Evolutionary conservation across 2,797 vertebrate genomes (phyloP).

Genomic region (Gallinago nigripennis): DNA sequence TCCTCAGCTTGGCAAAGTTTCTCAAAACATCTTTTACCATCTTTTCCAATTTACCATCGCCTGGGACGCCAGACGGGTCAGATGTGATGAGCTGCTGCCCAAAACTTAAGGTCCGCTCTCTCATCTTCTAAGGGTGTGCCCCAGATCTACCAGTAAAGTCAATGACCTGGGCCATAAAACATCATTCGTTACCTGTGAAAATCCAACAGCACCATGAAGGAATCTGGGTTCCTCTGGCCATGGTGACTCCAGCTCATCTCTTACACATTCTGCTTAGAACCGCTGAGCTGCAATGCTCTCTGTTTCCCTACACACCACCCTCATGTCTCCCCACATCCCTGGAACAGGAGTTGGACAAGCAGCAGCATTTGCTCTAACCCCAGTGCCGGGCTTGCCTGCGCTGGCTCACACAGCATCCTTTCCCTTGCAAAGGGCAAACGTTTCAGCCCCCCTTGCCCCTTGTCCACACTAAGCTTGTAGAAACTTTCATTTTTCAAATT

Average conservation of each 20-base stretch:
- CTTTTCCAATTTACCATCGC: background rate
- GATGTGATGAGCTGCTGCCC: background rate
- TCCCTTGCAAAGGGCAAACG: background rate
- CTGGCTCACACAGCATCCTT: background rate
- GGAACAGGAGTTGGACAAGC: background rate
- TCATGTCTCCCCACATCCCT: background rate
- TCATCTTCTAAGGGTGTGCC: background rate
- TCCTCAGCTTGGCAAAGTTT: background rate
- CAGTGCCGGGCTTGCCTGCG: rapidly evolving
- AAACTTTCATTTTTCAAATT: background rate
- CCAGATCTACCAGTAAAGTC: background rate
- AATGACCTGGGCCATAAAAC: background rate
- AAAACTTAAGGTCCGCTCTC: background rate
- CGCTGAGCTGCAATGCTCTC: rapidly evolving
- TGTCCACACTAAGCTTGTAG: background rate
- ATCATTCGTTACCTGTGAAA: background rate
- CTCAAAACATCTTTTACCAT: background rate
- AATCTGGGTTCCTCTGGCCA: background rate
- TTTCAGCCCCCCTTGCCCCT: background rate
- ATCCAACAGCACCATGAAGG: background rate
- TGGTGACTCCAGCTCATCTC: background rate
- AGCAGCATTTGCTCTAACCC: background rate
- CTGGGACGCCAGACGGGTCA: background rate
- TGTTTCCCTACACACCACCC: background rate
- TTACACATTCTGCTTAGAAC: background rate